Evolutionary conservation across 2,113 vertebrate genomes (phyloP).

Genomic region (Dissostichus mawsoni): DNA sequence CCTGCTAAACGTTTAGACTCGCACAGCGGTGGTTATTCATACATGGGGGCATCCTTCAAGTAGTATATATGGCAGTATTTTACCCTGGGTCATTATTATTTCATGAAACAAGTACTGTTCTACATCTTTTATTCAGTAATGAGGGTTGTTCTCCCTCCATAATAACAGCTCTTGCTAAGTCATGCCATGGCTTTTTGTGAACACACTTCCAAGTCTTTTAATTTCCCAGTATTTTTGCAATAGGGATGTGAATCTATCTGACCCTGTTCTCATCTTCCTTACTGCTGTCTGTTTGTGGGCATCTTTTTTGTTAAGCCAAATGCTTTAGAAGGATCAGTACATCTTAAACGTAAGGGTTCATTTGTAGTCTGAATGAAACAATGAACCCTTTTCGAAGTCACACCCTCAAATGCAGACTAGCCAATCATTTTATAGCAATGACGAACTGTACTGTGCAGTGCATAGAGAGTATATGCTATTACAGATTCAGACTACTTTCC

Average conservation of each 20-base stretch:
- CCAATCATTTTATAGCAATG: too few relatives aligned
- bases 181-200: not conserved
- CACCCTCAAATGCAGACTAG: too few relatives aligned
- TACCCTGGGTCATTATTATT: conserved; percentile 36
- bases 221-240: not conserved
- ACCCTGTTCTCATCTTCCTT: not conserved
- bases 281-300: not conserved
- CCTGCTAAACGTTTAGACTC: not conserved
- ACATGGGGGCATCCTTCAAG: conserved; percentile 8
- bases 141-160: not conserved
- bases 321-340: not conserved
- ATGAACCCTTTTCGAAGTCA: too few relatives aligned
- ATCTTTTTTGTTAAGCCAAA: not conserved
- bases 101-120: conserved; percentile 3
- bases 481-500: not conserved
- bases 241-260: not conserved
- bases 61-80: conserved; percentile 18
- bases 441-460: not conserved
- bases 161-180: not conserved
- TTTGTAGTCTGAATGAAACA: too few relatives aligned
- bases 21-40: not conserved
- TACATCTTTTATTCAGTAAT: conserved; percentile 7
- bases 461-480: not conserved
- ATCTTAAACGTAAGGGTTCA: not conserved
- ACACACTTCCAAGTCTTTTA: not conserved